Evolutionary conservation across 1,140 invertebrate species (phyloP), one percentile per base, ranked within the genome.

Genomic region (Diorhabda carinulata): DNA sequence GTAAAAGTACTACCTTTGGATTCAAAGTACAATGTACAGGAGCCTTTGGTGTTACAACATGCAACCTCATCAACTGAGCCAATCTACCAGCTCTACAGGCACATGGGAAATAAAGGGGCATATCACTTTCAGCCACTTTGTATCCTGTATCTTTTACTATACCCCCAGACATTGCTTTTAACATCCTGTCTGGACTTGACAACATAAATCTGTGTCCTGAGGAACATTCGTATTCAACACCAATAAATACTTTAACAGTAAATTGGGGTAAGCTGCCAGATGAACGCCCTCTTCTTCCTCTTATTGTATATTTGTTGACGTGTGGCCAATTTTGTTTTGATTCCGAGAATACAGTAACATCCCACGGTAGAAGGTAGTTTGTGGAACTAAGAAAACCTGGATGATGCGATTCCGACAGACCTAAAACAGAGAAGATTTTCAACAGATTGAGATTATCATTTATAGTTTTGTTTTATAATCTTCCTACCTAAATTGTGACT

Each of bases 141-240:
- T 88, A 90, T 4, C 92, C 94, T 75, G 91, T 94, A 74, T 96
- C 93, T 80, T 92, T 94, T 3, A 94, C 88, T 67, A 90, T 86
- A 7, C 90, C 91, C 3, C 85, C 87, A 59, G 89, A 87, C 2
- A 89, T 87, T 2, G 92, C 90, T 76, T 92, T 91, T 9, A 97
- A 82, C 42, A 97, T 88, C 77, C 91, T 92, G 74, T 97, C 94
- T 25, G 95, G 93, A 2, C 89, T 89, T 9, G 93, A 91, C 78
- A 94, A 91, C 89, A 98, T 97, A 82, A 99, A 72, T 69, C 73
- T 69, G 82, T 99, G 97, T 2, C 97, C 97, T 57, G 93, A 81
- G 0, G 93, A 91, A 84, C 98, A 99, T 83, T 99, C 97, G 80
- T 98, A 99, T 78, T 99, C 97, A 73, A 96, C 90, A 2, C 97